A percentile compares a stretch with the other conserved stretches of the same genome.
These are phyloP conservation scores for Eupsittula cactorum DNA, from an alignment of 2,113 vertebrate species.

Conservation along the genomic window DNA sequence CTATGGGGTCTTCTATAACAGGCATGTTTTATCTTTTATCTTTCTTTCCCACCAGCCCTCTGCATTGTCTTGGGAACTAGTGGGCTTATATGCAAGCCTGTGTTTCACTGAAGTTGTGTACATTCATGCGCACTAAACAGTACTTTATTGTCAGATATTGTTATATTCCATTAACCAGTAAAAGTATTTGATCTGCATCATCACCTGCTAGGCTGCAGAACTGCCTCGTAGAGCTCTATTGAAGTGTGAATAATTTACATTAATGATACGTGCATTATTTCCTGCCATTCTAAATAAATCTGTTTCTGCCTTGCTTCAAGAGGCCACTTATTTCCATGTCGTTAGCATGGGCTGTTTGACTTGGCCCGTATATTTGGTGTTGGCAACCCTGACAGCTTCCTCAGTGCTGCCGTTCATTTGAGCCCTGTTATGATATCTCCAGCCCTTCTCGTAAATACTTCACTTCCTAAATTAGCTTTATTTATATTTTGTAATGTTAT, in stretches of 20 bases:
- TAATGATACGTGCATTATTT: not conserved
- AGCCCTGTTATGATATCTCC: not conserved
- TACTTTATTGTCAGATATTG: not conserved
- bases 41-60: not conserved
- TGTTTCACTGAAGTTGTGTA: not conserved
- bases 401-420: not conserved
- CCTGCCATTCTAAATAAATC: not conserved
- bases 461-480: constrained; percentile 43
- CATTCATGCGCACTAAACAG: not conserved
- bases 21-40: not conserved
- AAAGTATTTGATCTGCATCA: not conserved
- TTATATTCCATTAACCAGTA: not conserved
- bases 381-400: not conserved
- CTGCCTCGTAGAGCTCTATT: not conserved
- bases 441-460: constrained; percentile 28
- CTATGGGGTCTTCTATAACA: not conserved
- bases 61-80: not conserved
- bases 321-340: constrained; percentile 16
- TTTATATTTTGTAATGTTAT: constrained; percentile 11
- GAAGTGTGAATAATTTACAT: not conserved
- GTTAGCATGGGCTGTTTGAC: not conserved
- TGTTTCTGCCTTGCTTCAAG: constrained; percentile 4
- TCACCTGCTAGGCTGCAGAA: not conserved
- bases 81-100: not conserved
- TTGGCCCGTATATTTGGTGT: not conserved